These are phyloP conservation scores for Drosophila austrosaltans DNA, from an alignment of 2,888 invertebrate species.

Conservation along the genomic window DNA sequence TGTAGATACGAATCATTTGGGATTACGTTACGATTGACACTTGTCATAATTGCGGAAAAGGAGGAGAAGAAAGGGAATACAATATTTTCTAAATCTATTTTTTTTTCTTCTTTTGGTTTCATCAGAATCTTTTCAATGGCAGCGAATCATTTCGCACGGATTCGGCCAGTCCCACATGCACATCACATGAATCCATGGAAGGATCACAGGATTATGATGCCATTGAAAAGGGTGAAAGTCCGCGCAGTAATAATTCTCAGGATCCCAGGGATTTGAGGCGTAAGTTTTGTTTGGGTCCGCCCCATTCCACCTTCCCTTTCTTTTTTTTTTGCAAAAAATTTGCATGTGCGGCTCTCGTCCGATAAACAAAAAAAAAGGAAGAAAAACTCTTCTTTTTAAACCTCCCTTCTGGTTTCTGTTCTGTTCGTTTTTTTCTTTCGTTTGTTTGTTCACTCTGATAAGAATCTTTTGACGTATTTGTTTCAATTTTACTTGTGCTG, in stretches of 20 bases:
- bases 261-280: constrained; percentile 86
- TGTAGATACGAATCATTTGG: too few species aligned
- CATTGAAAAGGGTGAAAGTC: constrained; percentile 84
- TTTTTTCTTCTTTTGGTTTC: background rate
- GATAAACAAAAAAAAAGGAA: constrained; percentile 20
- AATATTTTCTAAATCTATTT: constrained; percentile 12
- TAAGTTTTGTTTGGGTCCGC: constrained; percentile 84
- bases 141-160: constrained; percentile 85
- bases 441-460: constrained; percentile 53
- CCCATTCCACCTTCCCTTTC: constrained; percentile 25
- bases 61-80: too few species aligned
- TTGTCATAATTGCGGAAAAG: constrained; percentile 62
- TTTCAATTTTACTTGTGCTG: constrained; percentile 71
- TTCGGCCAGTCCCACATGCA: constrained; percentile 86
- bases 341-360: constrained; percentile 41
- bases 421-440: constrained; percentile 23
- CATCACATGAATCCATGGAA: constrained; percentile 86
- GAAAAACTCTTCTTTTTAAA: constrained; percentile 28
- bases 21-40: constrained; percentile 61
- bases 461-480: constrained; percentile 68
- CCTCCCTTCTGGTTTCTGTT: constrained; percentile 26
- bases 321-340: constrained; percentile 55
- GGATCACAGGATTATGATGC: constrained; percentile 86
- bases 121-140: constrained; percentile 83
- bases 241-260: constrained; percentile 83